Conservation (phyloP, 2,888 invertebrate species). For the Megaustenia siamemsis region DNA sequence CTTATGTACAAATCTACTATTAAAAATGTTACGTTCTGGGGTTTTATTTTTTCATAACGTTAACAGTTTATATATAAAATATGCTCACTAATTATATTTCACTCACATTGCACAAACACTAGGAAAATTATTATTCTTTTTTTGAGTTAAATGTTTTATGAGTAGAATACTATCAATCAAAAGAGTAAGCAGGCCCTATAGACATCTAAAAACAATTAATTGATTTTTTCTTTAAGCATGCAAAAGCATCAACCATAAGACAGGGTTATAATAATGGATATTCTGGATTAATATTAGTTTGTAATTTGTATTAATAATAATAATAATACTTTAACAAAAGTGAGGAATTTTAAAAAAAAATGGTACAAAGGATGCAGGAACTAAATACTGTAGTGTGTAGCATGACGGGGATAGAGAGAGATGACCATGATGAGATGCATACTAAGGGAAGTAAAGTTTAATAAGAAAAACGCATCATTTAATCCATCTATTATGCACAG, state of each 20-base stretch:
- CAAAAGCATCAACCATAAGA: slow-evolving; percentile 55
- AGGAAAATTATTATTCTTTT: background rate
- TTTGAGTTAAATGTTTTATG: background rate
- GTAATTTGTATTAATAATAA: slow-evolving; percentile 28
- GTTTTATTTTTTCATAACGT: no score
- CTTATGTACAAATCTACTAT: no score
- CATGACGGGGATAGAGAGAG: slow-evolving; percentile 39
- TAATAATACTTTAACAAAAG: slow-evolving; percentile 31
- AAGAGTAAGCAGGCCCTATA: slow-evolving; percentile 51
- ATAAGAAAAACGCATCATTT: slow-evolving; percentile 5
- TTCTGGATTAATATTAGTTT: slow-evolving; percentile 43
- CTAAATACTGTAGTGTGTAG: slow-evolving; percentile 50
- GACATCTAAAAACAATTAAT: slow-evolving; percentile 53
- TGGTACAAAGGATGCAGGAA: slow-evolving; percentile 51
- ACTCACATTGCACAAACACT: background rate
- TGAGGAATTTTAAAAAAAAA: slow-evolving; percentile 32
- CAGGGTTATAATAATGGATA: slow-evolving; percentile 46
- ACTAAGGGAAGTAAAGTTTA: slow-evolving; percentile 26
- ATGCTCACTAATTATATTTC: no score
- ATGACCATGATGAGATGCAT: slow-evolving; percentile 40
- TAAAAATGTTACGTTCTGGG: no score
- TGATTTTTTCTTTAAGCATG: slow-evolving; percentile 52
- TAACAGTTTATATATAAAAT: no score
- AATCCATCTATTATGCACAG: background rate
- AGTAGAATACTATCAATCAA: slow-evolving; percentile 37